A percentile compares a stretch with the other conserved stretches of the same genome.
Evolutionary conservation across 2,888 invertebrate genomes (phyloP).

Genomic region (Drosophila kuntzei): DNA sequence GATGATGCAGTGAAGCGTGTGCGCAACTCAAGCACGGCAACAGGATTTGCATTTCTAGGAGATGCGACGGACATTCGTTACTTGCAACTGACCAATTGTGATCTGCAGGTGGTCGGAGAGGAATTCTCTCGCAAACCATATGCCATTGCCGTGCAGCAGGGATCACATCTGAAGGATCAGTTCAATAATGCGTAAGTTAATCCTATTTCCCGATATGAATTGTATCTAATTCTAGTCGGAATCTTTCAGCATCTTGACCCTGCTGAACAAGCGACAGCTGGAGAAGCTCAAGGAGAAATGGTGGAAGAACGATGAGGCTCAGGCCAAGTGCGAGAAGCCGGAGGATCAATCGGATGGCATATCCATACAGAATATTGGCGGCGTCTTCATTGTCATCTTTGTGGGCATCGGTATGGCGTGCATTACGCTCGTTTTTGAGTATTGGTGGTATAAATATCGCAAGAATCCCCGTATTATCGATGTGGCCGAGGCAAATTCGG

Average conservation of each 20-base stretch:
- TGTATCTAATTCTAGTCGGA: too few species aligned
- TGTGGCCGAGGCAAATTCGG: conserved; percentile 87
- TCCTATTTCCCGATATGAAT: too few species aligned
- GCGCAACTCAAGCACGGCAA: conserved; percentile 88
- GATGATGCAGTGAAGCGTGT: conserved; percentile 93
- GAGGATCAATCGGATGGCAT: conserved; percentile 98
- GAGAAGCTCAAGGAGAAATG: conserved; percentile 98
- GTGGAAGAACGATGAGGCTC: conserved; percentile 96
- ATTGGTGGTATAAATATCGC: conserved; percentile 95
- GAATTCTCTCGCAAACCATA: conserved; percentile 99
- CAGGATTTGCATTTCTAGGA: conserved; percentile 96
- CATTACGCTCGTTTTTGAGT: conserved; percentile 95
- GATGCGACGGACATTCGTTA: conserved; percentile 96
- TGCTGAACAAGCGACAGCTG: conserved; percentile 96
- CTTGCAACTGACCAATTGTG: conserved; percentile 86
- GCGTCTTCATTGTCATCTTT: conserved; percentile 98
- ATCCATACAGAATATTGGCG: conserved; percentile 98
- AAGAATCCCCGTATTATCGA: conserved; percentile 88
- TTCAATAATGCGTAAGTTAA: conserved; percentile 96
- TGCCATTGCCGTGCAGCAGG: conserved; percentile 98
- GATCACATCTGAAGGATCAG: conserved; percentile 96
- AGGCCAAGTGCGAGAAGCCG: conserved; percentile 92
- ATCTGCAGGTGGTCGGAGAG: conserved; percentile 96
- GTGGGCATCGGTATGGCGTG: conserved; percentile 97
- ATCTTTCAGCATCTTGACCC: conserved; percentile 92